These are phyloP conservation scores for Leucophenga varia DNA, from an alignment of 1,140 invertebrate species.

Conservation along the genomic window DNA sequence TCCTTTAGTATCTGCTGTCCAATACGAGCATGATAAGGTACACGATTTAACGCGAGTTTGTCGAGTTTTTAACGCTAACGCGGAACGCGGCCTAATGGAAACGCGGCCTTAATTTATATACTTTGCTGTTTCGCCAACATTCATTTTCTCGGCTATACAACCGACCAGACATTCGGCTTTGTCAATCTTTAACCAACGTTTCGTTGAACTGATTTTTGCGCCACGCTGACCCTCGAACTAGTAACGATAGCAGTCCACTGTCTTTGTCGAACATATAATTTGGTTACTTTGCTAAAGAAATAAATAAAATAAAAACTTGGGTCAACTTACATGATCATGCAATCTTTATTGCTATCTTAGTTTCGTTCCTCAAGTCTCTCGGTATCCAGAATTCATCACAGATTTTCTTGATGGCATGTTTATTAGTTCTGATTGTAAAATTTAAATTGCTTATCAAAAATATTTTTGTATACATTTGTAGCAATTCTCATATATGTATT, in stretches of 20 bases:
- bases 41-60: too few relatives aligned
- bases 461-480: too few relatives aligned
- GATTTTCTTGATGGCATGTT: conserved; percentile 77
- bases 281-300: too few relatives aligned
- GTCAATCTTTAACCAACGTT: conserved; percentile 91
- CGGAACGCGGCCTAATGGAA: too few relatives aligned
- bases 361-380: conserved; percentile 69
- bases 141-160: conserved; percentile 91
- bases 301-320: conserved; percentile 3
- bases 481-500: too few relatives aligned
- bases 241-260: conserved; percentile 94
- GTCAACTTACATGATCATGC: conserved; percentile 80
- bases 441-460: too few relatives aligned
- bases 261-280: conserved; percentile 89
- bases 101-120: too few relatives aligned
- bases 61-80: too few relatives aligned
- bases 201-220: conserved; percentile 91
- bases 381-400: conserved; percentile 79
- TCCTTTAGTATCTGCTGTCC: too few relatives aligned
- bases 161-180: conserved; percentile 92
- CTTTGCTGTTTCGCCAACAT: conserved; percentile 89
- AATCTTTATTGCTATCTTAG: conserved; percentile 79
- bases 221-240: conserved; percentile 89
- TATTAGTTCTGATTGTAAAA: too few relatives aligned
- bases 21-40: too few relatives aligned